A percentile compares a stretch with the other conserved stretches of the same genome.
These are phyloP conservation scores for Drosophila yooni DNA, from an alignment of 2,888 invertebrate genomes.

Conservation along the genomic window DNA sequence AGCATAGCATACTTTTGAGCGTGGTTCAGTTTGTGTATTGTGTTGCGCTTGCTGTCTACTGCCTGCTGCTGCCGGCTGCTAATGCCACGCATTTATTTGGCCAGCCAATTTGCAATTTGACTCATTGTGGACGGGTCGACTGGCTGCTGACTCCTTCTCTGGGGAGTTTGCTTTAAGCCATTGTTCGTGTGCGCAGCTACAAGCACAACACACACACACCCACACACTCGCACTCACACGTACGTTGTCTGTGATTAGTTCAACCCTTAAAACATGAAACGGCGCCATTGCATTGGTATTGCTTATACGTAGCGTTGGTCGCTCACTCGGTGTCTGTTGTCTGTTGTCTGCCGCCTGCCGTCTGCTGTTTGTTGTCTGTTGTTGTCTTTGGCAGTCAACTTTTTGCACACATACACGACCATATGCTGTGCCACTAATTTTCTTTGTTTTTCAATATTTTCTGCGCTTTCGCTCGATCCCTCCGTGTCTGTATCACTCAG, in stretches of 20 bases:
- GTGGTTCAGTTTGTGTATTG: background rate
- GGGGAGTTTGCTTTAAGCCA: slow-evolving; percentile 41
- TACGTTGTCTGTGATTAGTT: slow-evolving; percentile 75
- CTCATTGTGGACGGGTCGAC: slow-evolving; percentile 8
- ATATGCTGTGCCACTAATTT: slow-evolving; percentile 67
- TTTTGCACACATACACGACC: slow-evolving; percentile 43
- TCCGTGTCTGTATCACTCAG: slow-evolving; percentile 20
- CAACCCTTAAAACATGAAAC: slow-evolving; percentile 74
- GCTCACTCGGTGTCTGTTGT: slow-evolving; percentile 21
- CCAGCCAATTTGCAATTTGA: slow-evolving; percentile 58
- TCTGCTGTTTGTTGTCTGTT: slow-evolving; percentile 44
- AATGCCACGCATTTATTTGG: slow-evolving; percentile 26
- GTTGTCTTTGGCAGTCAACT: slow-evolving; percentile 67
- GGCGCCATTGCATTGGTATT: slow-evolving; percentile 63
- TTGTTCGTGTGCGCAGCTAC: slow-evolving; percentile 54
- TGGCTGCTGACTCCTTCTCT: slow-evolving; percentile 11
- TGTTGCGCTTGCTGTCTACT: background rate
- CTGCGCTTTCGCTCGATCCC: slow-evolving; percentile 43
- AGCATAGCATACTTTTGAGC: slow-evolving; percentile 56
- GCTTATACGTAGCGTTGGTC: slow-evolving; percentile 75
- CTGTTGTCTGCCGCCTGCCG: slow-evolving; percentile 30
- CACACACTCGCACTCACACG: slow-evolving; percentile 5
- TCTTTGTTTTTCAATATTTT: slow-evolving; percentile 79
- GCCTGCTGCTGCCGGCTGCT: background rate
- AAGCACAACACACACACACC: slow-evolving; percentile 30